Evolutionary conservation across 2,797 vertebrate genomes (phyloP).

Genomic region (Pogoniulus pusillus): DNA sequence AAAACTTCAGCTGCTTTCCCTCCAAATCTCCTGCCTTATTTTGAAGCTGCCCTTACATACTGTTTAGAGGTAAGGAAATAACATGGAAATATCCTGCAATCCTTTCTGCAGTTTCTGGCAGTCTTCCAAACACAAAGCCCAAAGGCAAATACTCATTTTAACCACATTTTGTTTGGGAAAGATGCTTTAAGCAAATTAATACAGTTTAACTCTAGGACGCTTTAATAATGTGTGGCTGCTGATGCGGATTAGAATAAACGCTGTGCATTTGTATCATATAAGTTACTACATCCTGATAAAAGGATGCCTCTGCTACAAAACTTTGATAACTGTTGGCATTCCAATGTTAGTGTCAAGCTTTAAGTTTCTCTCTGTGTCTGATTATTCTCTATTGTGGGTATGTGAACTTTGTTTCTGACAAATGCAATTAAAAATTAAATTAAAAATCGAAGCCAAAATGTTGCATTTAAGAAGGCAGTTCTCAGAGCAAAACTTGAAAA

Average conservation of each 20-base stretch:
- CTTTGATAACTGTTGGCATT: not conserved
- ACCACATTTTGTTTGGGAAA: conserved; percentile 54
- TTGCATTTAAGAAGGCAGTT: not conserved
- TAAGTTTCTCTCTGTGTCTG: not conserved
- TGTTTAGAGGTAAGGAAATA: conserved; percentile 44
- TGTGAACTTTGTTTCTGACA: not conserved
- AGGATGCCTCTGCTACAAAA: not conserved
- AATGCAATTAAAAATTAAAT: not conserved
- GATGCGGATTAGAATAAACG: conserved; percentile 44
- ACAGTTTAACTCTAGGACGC: conserved; percentile 6
- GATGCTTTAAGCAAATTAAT: conserved; percentile 54
- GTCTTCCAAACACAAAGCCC: conserved; percentile 27
- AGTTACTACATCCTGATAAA: not conserved
- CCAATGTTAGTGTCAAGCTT: not conserved
- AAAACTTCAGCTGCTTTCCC: conserved; percentile 10
- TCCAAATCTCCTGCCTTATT: conserved; percentile 17
- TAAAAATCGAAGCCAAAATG: not conserved
- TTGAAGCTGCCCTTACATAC: conserved; percentile 37
- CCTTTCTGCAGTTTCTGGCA: conserved; percentile 29
- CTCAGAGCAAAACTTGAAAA: not conserved
- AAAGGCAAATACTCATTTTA: conserved; percentile 52
- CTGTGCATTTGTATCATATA: not conserved
- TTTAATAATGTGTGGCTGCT: conserved; percentile 40
- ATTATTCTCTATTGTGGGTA: not conserved
- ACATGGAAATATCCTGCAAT: conserved; percentile 48